Percentiles rank a stretch among this genome's conserved stretches.
phyloP scores from a whole-genome alignment of 2,797 vertebrate species.

The Hyperoplus immaculatus region DNA sequence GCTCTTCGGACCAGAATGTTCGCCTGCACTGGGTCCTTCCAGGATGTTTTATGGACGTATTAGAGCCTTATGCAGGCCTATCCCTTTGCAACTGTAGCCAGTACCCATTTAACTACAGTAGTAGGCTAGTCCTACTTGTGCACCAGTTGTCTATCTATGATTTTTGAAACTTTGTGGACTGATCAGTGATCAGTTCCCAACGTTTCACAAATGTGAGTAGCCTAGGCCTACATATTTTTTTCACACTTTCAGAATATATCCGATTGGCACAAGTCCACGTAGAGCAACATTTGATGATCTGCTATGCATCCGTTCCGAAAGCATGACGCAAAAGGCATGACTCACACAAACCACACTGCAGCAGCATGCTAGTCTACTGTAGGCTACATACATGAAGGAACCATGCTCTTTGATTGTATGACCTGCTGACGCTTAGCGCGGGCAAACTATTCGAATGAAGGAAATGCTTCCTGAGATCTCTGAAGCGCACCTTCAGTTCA shows the following conservation, averaged over 20 bases:
- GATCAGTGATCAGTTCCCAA: no score
- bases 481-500: background rate
- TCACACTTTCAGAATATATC: background rate
- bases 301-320: background rate
- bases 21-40: no score
- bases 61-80: no score
- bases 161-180: no score
- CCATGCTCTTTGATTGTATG: slow-evolving; percentile 1
- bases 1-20: no score
- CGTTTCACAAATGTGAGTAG: no score
- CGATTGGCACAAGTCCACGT: background rate
- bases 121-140: no score
- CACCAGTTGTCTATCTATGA: no score
- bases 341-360: slow-evolving; percentile 19
- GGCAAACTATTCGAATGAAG: background rate
- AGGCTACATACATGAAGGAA: background rate
- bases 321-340: slow-evolving; percentile 26
- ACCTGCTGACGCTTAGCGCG: slow-evolving; percentile 5
- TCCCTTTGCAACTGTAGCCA: no score
- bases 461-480: background rate
- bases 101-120: no score
- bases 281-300: background rate
- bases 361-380: background rate
- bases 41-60: no score
- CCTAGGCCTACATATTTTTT: background rate